These are phyloP conservation scores for Serranus cabrilla DNA, from an alignment of 2,797 vertebrate genomes.

Conservation along the genomic window DNA sequence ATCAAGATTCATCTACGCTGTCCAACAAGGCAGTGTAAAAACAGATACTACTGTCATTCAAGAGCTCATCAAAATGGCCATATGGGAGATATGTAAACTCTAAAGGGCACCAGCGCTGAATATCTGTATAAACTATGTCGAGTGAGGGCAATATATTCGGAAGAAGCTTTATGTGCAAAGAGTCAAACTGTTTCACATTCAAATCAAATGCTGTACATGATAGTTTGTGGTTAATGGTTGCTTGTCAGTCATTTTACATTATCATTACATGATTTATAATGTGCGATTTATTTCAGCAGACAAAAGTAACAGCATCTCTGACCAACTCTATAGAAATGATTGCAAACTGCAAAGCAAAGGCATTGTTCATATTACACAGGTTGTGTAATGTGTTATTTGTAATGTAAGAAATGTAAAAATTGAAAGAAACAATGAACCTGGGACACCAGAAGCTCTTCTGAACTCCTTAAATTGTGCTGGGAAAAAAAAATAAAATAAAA, in stretches of 20 bases:
- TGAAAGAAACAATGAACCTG: too few relatives aligned
- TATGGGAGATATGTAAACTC: slow-evolving; percentile 56
- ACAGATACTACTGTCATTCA: slow-evolving; percentile 75
- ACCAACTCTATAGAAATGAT: background rate
- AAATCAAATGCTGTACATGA: slow-evolving; percentile 27
- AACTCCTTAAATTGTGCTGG: background rate
- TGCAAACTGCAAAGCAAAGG: slow-evolving; percentile 1
- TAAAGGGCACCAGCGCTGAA: slow-evolving; percentile 42
- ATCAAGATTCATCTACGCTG: slow-evolving; percentile 60
- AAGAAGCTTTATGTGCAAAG: slow-evolving; percentile 40
- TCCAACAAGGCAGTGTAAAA: slow-evolving; percentile 61
- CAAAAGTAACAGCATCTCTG: background rate
- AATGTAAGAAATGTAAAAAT: background rate
- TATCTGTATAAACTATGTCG: slow-evolving; percentile 51
- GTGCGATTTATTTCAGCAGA: slow-evolving; percentile 13
- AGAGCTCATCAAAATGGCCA: slow-evolving; percentile 63
- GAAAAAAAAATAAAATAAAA: background rate
- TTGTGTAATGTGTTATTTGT: background rate
- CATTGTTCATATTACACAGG: background rate
- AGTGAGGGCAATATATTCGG: slow-evolving; percentile 54
- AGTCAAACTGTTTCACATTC: slow-evolving; percentile 55
- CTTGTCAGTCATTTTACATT: slow-evolving; percentile 28
- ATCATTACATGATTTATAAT: slow-evolving; percentile 16
- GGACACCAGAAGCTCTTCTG: too few relatives aligned
- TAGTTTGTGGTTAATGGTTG: slow-evolving; percentile 17